Percentiles rank a stretch among this genome's conserved stretches.
Conservation (phyloP, 2,113 vertebrate genomes). For the Syngnathus scovelli region DNA sequence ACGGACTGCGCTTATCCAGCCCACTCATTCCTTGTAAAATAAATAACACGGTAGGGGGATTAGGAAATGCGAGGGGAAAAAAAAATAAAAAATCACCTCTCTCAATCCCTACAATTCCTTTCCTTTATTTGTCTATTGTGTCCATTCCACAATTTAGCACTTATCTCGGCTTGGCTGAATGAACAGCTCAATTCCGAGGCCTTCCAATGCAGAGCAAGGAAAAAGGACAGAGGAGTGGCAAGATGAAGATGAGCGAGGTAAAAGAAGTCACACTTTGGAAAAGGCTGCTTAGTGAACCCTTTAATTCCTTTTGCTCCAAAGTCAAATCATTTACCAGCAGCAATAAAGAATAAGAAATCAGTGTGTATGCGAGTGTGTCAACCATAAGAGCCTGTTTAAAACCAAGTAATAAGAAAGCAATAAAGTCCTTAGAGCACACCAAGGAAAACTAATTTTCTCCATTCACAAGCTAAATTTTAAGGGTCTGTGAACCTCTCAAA, state of each 20-base stretch:
- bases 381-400: conserved; percentile 60
- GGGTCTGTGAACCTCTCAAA: conserved; percentile 1
- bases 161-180: conserved; percentile 63
- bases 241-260: conserved; percentile 16
- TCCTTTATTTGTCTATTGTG: conserved; percentile 54
- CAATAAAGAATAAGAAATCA: conserved; percentile 55
- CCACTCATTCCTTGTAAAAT: conserved; percentile 21
- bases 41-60: conserved; percentile 16
- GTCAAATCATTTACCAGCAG: conserved; percentile 63
- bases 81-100: too few species aligned
- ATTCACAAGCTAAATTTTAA: background rate
- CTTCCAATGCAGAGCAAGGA: conserved; percentile 48
- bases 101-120: conserved; percentile 14
- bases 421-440: conserved; percentile 42
- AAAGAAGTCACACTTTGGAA: conserved; percentile 37
- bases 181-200: conserved; percentile 61
- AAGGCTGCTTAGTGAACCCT: conserved; percentile 55
- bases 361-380: conserved; percentile 36
- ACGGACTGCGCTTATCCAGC: conserved; percentile 24
- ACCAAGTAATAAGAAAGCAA: conserved; percentile 57
- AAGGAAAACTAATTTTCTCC: background rate
- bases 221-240: conserved; percentile 26
- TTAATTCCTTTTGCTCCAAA: conserved; percentile 59
- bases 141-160: conserved; percentile 41
- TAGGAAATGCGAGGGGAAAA: too few species aligned